Base-by-base conservation (phyloP, 2,888 invertebrate genomes). In the Hartigia nigra region DNA sequence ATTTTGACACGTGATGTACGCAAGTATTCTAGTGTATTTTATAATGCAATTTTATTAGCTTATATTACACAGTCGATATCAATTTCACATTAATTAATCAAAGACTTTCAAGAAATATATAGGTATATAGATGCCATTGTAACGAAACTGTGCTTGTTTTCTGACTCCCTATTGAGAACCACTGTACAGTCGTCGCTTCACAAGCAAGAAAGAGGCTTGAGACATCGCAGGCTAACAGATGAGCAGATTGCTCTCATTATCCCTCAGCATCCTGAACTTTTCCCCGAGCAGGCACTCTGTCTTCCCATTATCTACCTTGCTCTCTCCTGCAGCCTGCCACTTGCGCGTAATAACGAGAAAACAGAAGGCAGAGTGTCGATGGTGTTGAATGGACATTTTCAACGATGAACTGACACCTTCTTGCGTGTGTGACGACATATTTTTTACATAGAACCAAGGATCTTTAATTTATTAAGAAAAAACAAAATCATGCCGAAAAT, bases 181-280 rank as follows among this genome's bases (percentile, higher is more conserved):
- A 72, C 80, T 81, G 82, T 55, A 23, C 23, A 55, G 23, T 55
- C 55, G 55, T 23, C 9, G 39, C 39, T 55, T 77, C 77, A 75
- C 75, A 78, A 77, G 78, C 39, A 81, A 76, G 81, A 78, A 81
- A 80, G 79, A 83, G 82, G 77, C 84, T 85, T 82, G 86, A 86
- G 86, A 87, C 85, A 84, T 84, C 77, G 84, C 85, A 85, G 84
- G 84, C 82, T 84, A 84, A 81, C 82, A 83, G 86, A 86, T 86
- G 86, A 86, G 86, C 86, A 86, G 86, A 87, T 87, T 87, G 86
- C 86, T 86, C 86, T 87, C 86, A 86, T 87, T 87, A 87, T 87
- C 87, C 85, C 82, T 86, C 84, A 83, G 84, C 82, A 81, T 81
- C 84, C 83, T 84, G 83, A 86, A 87, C 84, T 86, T 83, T 83